Evolutionary conservation across 2,888 invertebrate species (phyloP).

Genomic region (Copidosoma aretas): DNA sequence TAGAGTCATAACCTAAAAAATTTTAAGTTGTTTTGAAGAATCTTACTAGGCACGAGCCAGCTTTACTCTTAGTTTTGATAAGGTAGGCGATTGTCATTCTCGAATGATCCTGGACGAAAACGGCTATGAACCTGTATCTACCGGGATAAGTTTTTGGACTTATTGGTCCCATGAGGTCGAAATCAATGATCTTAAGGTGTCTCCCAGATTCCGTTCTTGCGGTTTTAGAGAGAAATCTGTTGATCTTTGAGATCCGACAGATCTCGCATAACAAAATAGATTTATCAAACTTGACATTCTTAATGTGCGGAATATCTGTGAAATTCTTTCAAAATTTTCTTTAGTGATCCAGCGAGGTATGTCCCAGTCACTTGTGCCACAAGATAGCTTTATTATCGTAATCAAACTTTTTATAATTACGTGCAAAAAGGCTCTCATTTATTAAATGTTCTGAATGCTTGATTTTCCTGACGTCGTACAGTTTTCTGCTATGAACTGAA

Average conservation of each 20-base stretch:
- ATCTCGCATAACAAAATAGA: conserved; percentile 16
- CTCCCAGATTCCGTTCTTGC: conserved; percentile 31
- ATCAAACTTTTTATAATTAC: conserved; percentile 31
- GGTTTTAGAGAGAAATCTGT: conserved; percentile 39
- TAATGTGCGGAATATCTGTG: conserved; percentile 7
- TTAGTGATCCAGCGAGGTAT: conserved; percentile 34
- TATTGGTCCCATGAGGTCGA: conserved; percentile 37
- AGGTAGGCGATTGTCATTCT: background rate
- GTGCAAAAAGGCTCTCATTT: background rate
- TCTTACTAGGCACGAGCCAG: background rate
- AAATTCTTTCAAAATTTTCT: conserved; percentile 13
- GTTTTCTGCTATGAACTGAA: conserved; percentile 14
- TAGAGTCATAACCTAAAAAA: background rate
- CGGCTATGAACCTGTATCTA: conserved; percentile 34
- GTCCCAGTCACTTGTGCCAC: no score
- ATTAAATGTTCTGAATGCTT: background rate
- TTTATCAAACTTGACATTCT: background rate
- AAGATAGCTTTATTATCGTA: no score
- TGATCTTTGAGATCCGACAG: conserved; percentile 26
- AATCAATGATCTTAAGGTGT: conserved; percentile 41
- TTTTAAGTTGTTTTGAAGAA: background rate
- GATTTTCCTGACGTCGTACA: background rate
- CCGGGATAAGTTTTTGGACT: conserved; percentile 4
- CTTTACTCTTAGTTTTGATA: background rate
- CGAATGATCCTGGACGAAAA: background rate